These are phyloP conservation scores for Tetrao urogallus DNA, from an alignment of 2,113 vertebrate genomes.

Conservation along the genomic window DNA sequence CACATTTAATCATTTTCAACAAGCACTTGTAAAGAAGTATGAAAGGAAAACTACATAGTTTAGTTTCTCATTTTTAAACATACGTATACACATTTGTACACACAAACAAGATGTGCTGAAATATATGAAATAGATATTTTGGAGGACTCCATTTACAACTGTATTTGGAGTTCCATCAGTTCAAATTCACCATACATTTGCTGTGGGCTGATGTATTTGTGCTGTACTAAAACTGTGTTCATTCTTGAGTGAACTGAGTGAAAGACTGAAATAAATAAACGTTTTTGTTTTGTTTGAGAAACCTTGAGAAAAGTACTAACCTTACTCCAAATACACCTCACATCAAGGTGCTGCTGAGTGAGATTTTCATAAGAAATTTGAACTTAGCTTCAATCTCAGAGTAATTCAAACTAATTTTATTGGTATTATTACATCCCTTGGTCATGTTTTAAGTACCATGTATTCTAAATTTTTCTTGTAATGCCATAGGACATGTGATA, in stretches of 20 bases:
- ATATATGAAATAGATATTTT: not conserved
- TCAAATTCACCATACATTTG: not conserved
- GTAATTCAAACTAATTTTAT: not conserved
- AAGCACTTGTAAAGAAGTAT: not conserved
- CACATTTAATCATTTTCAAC: not conserved
- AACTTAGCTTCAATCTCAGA: not conserved
- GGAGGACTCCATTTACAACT: not conserved
- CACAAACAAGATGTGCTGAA: not conserved
- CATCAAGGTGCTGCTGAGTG: not conserved
- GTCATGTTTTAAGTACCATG: not conserved
- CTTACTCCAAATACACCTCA: not conserved
- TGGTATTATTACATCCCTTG: not conserved
- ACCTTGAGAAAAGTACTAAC: not conserved
- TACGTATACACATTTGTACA: rapidly evolving
- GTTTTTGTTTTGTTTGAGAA: not conserved
- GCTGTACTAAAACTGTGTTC: not conserved
- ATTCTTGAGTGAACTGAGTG: not conserved
- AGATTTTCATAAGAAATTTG: not conserved
- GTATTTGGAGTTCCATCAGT: not conserved
- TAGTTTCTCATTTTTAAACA: not conserved
- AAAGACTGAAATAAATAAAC: not conserved
- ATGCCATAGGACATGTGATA: not conserved
- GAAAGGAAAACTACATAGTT: not conserved
- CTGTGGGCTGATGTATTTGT: rapidly evolving
- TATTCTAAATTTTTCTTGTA: not conserved